Evolutionary conservation across 2,888 invertebrate species (phyloP).

Genomic region (Clunio marinus): DNA sequence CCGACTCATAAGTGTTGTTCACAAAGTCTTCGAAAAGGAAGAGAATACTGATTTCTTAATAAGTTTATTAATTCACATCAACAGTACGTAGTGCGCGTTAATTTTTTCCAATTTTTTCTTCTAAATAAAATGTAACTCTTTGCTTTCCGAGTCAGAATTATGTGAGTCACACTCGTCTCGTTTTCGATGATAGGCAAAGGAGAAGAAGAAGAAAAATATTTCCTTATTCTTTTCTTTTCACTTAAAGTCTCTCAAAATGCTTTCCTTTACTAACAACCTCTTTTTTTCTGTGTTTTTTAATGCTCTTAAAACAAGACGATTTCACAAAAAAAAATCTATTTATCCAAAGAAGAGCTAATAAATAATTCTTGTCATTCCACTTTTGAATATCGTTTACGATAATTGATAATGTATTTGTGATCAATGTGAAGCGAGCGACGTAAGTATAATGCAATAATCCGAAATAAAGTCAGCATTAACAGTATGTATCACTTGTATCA

Average conservation of each 20-base stretch:
- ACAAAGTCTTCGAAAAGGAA: no score
- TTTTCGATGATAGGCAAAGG: background rate
- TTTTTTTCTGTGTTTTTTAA: background rate
- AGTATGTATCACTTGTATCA: background rate
- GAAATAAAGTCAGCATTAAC: background rate
- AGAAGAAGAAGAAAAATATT: background rate
- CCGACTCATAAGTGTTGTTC: no score
- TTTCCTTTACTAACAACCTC: background rate
- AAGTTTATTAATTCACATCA: no score
- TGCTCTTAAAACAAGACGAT: background rate
- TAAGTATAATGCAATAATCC: conserved; percentile 23
- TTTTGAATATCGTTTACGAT: conserved; percentile 25
- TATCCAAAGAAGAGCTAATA: conserved; percentile 15
- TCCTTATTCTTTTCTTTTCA: background rate
- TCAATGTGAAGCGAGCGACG: background rate
- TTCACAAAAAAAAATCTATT: no score
- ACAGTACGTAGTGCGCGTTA: no score
- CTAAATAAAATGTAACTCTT: no score
- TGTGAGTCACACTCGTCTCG: background rate
- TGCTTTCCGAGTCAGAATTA: no score
- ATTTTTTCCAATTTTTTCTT: no score
- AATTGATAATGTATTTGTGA: background rate
- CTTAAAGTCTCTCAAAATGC: background rate
- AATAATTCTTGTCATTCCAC: conserved; percentile 34
- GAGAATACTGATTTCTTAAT: no score